A percentile compares a stretch with the other conserved stretches of the same genome.
Conservation (phyloP, 2,113 vertebrate species). For the Meles meles region DNA sequence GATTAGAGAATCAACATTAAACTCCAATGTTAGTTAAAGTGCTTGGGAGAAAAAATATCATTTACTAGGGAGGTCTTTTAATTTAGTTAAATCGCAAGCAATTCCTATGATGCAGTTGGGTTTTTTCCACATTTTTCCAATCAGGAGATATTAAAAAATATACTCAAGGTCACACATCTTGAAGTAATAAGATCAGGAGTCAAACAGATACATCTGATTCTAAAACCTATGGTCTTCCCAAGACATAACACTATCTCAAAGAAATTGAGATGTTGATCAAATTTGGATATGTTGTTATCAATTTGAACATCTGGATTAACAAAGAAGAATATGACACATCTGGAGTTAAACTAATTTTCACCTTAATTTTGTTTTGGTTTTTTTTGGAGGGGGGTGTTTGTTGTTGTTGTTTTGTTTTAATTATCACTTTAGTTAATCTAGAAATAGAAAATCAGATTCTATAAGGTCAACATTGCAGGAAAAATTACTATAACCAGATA, state of each 20-base stretch:
- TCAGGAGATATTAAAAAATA: not conserved
- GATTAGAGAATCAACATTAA: not conserved
- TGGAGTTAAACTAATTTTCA: slow-evolving; percentile 13
- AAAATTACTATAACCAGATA: not conserved
- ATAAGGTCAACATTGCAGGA: not conserved
- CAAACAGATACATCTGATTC: not conserved
- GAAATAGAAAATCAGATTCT: not conserved
- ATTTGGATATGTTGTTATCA: not conserved
- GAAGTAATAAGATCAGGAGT: not conserved
- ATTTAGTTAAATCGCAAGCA: slow-evolving; percentile 22
- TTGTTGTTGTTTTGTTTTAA: not conserved
- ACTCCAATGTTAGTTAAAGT: slow-evolving; percentile 15
- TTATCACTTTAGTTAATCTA: not conserved
- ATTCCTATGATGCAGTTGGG: not conserved
- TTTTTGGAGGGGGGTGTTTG: too few species aligned
- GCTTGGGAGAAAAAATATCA: not conserved
- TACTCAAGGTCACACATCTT: not conserved
- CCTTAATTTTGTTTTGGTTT: not conserved
- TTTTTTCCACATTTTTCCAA: not conserved
- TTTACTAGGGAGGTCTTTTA: not conserved
- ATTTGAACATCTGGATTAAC: not conserved
- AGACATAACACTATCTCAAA: not conserved
- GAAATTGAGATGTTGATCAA: not conserved
- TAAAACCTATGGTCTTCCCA: not conserved
- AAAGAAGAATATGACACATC: not conserved